Evolutionary conservation across 2,888 invertebrate species (phyloP).

Genomic region (Nebria brevicollis): DNA sequence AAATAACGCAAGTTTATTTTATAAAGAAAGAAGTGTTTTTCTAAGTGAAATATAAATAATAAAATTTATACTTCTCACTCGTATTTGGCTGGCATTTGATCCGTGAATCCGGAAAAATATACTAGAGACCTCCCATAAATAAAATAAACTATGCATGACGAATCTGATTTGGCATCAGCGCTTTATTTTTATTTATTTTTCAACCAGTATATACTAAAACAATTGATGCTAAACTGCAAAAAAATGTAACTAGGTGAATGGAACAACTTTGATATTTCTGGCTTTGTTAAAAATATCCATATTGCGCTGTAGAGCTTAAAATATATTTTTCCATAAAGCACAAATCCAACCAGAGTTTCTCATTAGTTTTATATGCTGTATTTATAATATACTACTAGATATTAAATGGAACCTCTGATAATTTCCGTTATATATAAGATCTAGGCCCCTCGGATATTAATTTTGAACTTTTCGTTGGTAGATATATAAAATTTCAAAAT

Average conservation of each 20-base stretch:
- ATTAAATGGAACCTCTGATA: too few relatives aligned
- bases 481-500: too few relatives aligned
- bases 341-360: too few relatives aligned
- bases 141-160: constrained; percentile 44
- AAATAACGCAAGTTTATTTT: not conserved
- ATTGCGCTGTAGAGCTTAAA: too few relatives aligned
- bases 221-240: not conserved
- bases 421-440: too few relatives aligned
- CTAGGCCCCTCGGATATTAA: too few relatives aligned
- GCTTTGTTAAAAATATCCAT: not conserved
- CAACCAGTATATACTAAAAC: not conserved
- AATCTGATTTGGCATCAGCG: constrained; percentile 25
- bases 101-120: constrained; percentile 40
- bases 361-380: too few relatives aligned
- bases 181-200: not conserved
- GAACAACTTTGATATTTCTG: not conserved
- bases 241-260: not conserved
- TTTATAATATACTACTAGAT: too few relatives aligned
- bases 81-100: constrained; percentile 25
- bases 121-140: constrained; percentile 35
- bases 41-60: not conserved
- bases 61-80: not conserved
- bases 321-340: too few relatives aligned
- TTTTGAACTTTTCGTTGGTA: too few relatives aligned
- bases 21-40: not conserved